These are phyloP conservation scores for Aegithalos caudatus DNA, from an alignment of 2,113 vertebrate species.

Conservation along the genomic window DNA sequence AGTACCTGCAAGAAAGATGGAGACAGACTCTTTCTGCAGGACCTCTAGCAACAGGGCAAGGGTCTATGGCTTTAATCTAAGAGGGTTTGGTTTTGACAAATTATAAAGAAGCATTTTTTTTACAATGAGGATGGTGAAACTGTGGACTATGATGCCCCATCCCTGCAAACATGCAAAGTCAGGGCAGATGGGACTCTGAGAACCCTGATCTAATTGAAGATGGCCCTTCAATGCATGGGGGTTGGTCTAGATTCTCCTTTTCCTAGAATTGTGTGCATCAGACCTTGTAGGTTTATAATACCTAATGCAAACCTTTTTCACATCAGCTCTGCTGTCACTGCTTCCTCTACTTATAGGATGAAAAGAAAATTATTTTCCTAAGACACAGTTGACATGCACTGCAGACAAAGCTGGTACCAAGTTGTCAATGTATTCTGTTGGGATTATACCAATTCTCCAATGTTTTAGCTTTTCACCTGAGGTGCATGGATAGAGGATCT, in stretches of 20 bases:
- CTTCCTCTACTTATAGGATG: neutral
- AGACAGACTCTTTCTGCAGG: neutral
- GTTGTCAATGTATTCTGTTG: neutral
- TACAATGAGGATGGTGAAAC: accelerated
- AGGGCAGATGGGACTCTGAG: neutral
- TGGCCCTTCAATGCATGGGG: too few relatives aligned
- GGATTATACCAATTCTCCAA: neutral
- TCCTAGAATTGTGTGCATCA: neutral
- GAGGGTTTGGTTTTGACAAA: neutral
- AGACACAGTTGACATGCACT: neutral
- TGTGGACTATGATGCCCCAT: neutral
- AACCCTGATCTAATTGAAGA: neutral
- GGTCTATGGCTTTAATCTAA: neutral
- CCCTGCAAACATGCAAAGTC: neutral
- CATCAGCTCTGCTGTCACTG: neutral
- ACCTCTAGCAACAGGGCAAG: neutral
- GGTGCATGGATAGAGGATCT: neutral
- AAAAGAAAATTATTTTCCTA: neutral
- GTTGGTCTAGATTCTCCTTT: neutral
- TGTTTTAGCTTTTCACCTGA: neutral
- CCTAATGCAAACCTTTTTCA: neutral
- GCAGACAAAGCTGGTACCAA: neutral
- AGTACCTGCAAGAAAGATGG: neutral
- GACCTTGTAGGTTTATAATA: neutral
- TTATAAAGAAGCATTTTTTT: neutral